A percentile compares a stretch with the other conserved stretches of the same genome.
Conservation (phyloP, 2,888 invertebrate species). For the Achlya flavicornis region DNA sequence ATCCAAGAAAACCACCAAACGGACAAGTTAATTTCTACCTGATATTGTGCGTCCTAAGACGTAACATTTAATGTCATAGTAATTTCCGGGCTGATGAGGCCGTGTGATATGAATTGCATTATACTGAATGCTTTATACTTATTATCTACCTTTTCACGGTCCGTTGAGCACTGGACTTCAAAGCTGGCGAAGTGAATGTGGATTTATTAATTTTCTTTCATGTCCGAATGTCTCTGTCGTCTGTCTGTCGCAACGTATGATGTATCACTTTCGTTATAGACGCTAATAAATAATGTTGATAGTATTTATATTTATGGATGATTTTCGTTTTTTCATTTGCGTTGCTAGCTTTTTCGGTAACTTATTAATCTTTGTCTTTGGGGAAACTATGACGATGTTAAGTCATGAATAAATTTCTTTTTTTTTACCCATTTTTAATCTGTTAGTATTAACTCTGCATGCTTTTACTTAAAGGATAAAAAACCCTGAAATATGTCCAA, state of each 20-base stretch:
- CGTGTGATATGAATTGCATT: not conserved
- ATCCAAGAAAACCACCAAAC: too few relatives aligned
- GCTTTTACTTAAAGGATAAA: too few relatives aligned
- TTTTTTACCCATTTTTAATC: too few relatives aligned
- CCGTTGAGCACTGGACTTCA: conserved; percentile 22
- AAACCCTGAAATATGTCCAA: too few relatives aligned
- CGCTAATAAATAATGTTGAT: conserved; percentile 11
- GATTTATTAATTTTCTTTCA: conserved; percentile 25
- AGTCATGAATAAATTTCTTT: too few relatives aligned
- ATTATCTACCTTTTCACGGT: conserved; percentile 16
- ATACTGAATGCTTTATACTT: not conserved
- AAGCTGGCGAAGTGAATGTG: conserved; percentile 16
- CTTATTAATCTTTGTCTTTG: not conserved
- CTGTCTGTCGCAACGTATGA: conserved; percentile 3
- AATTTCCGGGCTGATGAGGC: not conserved
- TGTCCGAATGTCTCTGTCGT: conserved; percentile 12
- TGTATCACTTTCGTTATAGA: conserved; percentile 6
- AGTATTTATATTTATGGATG: conserved; percentile 11
- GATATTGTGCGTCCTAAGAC: too few relatives aligned
- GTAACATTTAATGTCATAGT: not conserved
- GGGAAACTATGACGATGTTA: not conserved
- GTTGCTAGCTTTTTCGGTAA: not conserved
- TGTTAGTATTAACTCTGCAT: too few relatives aligned
- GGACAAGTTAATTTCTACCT: too few relatives aligned
- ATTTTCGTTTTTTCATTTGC: conserved; percentile 7